phyloP scores from a whole-genome alignment of 2,888 invertebrate genomes.

The Drosophila glabriapex region DNA sequence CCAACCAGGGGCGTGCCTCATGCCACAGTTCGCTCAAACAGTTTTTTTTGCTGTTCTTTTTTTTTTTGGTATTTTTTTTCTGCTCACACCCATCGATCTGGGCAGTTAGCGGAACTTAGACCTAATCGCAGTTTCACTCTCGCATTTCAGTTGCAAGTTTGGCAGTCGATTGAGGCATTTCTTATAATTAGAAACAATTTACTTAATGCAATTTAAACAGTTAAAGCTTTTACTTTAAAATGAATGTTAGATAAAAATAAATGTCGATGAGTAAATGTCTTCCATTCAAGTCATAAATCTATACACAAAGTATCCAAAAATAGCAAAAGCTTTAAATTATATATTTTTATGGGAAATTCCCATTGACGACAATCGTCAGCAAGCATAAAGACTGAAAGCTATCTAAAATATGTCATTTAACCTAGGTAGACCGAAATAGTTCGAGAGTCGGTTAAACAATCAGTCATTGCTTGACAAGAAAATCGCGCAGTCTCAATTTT shows the following conservation, averaged over 20 bases:
- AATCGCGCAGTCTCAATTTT: constrained; percentile 74
- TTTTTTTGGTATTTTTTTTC: neutral
- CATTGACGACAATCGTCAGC: neutral
- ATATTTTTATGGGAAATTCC: neutral
- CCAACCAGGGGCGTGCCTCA: constrained; percentile 63
- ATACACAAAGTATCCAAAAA: neutral
- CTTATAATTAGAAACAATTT: neutral
- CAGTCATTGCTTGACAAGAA: constrained; percentile 53
- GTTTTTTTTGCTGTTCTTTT: neutral
- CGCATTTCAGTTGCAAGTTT: constrained; percentile 12
- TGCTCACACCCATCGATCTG: neutral
- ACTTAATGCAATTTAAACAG: neutral
- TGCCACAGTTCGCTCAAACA: constrained; percentile 63
- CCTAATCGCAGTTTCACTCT: constrained; percentile 16
- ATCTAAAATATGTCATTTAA: constrained; percentile 6
- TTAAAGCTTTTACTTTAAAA: neutral
- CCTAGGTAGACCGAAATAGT: constrained; percentile 1
- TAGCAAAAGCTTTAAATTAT: neutral
- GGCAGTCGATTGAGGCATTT: constrained; percentile 3
- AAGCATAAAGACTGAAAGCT: neutral
- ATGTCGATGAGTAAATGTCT: neutral
- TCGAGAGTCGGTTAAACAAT: constrained; percentile 32
- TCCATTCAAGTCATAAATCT: neutral
- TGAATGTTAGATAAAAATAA: neutral
- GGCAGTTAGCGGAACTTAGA: constrained; percentile 23